Conservation (phyloP, 2,888 invertebrate species). For the Tetramorium bicarinatum region DNA sequence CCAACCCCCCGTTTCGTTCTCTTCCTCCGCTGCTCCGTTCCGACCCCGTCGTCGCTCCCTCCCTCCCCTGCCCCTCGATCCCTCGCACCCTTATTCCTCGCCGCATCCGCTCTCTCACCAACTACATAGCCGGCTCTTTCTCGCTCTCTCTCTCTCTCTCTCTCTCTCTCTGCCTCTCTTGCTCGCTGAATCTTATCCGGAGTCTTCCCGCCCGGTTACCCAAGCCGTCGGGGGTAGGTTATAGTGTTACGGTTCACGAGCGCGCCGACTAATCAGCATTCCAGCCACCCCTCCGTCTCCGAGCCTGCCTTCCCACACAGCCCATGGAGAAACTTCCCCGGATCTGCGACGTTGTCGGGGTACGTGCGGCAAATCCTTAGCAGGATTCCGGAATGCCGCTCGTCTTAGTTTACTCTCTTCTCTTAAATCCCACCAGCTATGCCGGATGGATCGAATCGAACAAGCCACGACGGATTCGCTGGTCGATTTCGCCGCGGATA, state of each 20-base stretch:
- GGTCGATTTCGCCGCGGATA: conserved; percentile 22
- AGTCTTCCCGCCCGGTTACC: conserved; percentile 80
- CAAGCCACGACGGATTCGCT: conserved; percentile 27
- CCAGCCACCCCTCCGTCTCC: conserved; percentile 76
- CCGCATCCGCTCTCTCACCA: conserved; percentile 28
- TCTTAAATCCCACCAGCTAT: conserved; percentile 62
- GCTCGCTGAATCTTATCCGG: conserved; percentile 79
- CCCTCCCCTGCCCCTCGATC: conserved; percentile 16
- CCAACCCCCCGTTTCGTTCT: conserved; percentile 73
- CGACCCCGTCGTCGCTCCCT: conserved; percentile 50
- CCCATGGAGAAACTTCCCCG: conserved; percentile 75
- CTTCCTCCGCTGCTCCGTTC: conserved; percentile 61
- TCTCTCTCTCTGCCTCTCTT: conserved; percentile 48
- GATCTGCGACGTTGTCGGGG: conserved; percentile 82
- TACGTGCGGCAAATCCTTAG: conserved; percentile 85
- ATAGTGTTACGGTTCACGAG: conserved; percentile 85
- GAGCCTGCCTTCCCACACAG: conserved; percentile 44
- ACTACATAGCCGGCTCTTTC: conserved; percentile 20
- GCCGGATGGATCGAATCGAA: conserved; percentile 54
- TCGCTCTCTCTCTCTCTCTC: neutral
- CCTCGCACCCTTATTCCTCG: conserved; percentile 37
- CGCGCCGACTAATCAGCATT: conserved; percentile 86
- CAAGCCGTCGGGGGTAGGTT: conserved; percentile 82
- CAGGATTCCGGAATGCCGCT: conserved; percentile 81
- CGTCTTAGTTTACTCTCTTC: conserved; percentile 76